phyloP scores from a whole-genome alignment of 1,140 invertebrate species.

The Macrostomum lignano region DNA sequence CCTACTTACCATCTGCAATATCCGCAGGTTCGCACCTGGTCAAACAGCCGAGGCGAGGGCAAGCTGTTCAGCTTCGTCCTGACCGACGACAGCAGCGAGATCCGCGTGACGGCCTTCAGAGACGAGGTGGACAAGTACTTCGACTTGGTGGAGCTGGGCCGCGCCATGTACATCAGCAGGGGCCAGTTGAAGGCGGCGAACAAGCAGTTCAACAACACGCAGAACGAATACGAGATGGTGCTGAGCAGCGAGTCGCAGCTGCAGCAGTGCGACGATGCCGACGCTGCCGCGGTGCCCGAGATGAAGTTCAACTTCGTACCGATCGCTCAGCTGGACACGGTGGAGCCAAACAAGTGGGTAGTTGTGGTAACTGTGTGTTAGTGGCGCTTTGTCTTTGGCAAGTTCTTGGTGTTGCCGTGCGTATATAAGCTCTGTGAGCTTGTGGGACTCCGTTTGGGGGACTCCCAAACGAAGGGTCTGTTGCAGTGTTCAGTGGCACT shows the following conservation, averaged over 20 bases:
- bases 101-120: conserved; percentile 69
- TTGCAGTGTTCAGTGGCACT: too few species aligned
- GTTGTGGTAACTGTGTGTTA: conserved; percentile 36
- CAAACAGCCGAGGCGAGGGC: conserved; percentile 62
- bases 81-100: conserved; percentile 70
- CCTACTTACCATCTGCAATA: too few species aligned
- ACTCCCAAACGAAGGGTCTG: too few species aligned
- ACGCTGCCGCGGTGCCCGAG: conserved; percentile 35
- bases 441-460: too few species aligned
- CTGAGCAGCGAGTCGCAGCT: conserved; percentile 41
- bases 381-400: too few species aligned
- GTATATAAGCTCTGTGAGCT: too few species aligned
- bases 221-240: conserved; percentile 84
- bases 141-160: conserved; percentile 44
- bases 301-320: conserved; percentile 52
- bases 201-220: conserved; percentile 49
- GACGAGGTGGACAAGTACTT: conserved; percentile 62
- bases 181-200: conserved; percentile 60
- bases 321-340: conserved; percentile 42
- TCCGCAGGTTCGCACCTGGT: conserved; percentile 60
- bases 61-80: conserved; percentile 72
- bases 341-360: conserved; percentile 37
- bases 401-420: too few species aligned
- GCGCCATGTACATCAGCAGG: conserved; percentile 59
- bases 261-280: conserved; percentile 30